These are phyloP conservation scores for Andrena cerasifolii DNA, from an alignment of 1,140 invertebrate species.

Conservation along the genomic window DNA sequence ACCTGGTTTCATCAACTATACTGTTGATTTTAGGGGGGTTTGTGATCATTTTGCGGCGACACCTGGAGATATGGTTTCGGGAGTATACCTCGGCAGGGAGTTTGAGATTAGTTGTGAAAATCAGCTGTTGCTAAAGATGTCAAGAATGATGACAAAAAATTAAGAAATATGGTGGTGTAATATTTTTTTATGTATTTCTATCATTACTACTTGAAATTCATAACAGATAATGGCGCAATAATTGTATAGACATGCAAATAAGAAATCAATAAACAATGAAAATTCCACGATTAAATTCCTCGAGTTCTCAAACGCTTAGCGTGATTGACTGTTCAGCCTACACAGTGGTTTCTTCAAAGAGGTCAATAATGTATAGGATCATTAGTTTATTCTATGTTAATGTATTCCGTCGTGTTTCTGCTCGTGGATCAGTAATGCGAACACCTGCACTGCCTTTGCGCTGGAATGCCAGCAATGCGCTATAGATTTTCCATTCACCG, in stretches of 20 bases:
- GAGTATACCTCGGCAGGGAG: too few species aligned
- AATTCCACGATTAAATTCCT: not conserved
- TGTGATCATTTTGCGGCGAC: too few species aligned
- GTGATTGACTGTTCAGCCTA: not conserved
- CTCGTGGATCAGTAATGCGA: conserved; percentile 50
- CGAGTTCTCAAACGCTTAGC: not conserved
- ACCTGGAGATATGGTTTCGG: too few species aligned
- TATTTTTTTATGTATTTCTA: too few species aligned
- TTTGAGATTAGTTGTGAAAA: too few species aligned
- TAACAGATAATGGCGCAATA: too few species aligned
- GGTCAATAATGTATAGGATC: not conserved
- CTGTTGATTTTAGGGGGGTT: too few species aligned
- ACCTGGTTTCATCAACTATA: too few species aligned
- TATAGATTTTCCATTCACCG: conserved; percentile 64
- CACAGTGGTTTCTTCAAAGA: not conserved
- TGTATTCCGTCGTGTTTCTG: conserved; percentile 1
- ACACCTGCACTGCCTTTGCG: conserved; percentile 42
- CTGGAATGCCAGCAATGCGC: conserved; percentile 61
- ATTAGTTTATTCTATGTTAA: conserved; percentile 22
- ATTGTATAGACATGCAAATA: not conserved
- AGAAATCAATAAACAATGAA: not conserved
- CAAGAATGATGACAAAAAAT: too few species aligned
- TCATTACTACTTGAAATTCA: too few species aligned
- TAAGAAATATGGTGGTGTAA: too few species aligned
- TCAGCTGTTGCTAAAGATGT: too few species aligned